Evolutionary conservation across 2,113 vertebrate genomes (phyloP).

Genomic region (Colaptes auratus): DNA sequence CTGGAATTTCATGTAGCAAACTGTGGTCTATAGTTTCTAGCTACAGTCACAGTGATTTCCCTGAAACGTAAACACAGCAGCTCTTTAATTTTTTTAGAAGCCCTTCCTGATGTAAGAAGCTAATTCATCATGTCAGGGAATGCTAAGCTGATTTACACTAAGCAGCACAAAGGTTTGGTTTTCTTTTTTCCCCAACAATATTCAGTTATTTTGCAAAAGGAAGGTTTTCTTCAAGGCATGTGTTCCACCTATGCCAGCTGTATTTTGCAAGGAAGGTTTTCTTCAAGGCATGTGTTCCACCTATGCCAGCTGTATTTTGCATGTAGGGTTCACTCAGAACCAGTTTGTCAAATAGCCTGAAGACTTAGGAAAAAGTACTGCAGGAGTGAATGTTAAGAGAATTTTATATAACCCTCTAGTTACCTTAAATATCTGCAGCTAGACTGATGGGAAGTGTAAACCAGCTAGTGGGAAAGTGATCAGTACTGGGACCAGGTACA

Average conservation of each 20-base stretch:
- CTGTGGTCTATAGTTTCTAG: not conserved
- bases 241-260: not conserved
- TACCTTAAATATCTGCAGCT: not conserved
- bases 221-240: not conserved
- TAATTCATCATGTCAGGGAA: not conserved
- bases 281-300: not conserved
- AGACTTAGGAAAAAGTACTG: not conserved
- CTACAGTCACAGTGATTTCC: not conserved
- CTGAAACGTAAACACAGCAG: not conserved
- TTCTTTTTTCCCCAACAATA: not conserved
- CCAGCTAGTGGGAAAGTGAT: not conserved
- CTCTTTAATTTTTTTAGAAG: not conserved
- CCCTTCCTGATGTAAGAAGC: not conserved
- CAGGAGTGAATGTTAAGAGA: not conserved
- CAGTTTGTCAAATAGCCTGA: not conserved
- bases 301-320: not conserved
- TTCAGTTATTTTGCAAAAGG: not conserved
- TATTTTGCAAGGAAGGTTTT: not conserved
- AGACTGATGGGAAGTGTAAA: not conserved
- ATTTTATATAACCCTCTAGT: not conserved
- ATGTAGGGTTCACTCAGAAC: not conserved
- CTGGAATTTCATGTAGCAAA: not conserved
- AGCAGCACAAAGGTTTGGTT: not conserved
- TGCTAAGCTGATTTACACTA: not conserved
- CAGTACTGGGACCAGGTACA: too few relatives aligned